Evolutionary conservation across 2,113 vertebrate species (phyloP).

Genomic region (Eretmochelys imbricata): DNA sequence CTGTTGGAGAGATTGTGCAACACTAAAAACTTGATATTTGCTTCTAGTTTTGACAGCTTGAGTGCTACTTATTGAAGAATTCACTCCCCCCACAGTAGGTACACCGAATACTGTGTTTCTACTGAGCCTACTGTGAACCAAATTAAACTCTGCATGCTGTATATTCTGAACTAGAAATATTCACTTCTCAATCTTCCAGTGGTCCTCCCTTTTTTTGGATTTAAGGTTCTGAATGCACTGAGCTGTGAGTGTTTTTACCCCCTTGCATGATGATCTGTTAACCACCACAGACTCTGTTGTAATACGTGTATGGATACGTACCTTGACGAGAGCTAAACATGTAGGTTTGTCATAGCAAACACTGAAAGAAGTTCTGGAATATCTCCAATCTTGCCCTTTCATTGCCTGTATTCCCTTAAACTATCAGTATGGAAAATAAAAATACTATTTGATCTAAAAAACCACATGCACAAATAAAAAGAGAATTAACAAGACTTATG

Average conservation of each 20-base stretch:
- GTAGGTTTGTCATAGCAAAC: neutral
- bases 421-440: neutral
- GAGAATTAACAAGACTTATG: neutral
- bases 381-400: neutral
- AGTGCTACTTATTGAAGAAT: neutral
- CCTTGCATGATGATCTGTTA: neutral
- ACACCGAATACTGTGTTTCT: neutral
- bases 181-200: neutral
- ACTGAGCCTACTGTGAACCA: neutral
- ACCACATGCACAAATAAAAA: neutral
- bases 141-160: neutral
- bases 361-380: neutral
- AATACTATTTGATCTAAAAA: neutral
- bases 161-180: neutral
- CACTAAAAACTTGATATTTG: neutral
- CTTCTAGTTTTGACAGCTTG: neutral
- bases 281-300: neutral
- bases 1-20: neutral
- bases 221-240: neutral
- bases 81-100: neutral
- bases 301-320: neutral
- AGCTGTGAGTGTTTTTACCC: neutral
- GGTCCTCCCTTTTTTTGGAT: neutral
- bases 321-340: neutral
- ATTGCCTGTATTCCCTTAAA: neutral